Evolutionary conservation across 2,797 vertebrate species (phyloP), one percentile per base, ranked within the genome.

Genomic region (Platyrinchus mystaceus): DNA sequence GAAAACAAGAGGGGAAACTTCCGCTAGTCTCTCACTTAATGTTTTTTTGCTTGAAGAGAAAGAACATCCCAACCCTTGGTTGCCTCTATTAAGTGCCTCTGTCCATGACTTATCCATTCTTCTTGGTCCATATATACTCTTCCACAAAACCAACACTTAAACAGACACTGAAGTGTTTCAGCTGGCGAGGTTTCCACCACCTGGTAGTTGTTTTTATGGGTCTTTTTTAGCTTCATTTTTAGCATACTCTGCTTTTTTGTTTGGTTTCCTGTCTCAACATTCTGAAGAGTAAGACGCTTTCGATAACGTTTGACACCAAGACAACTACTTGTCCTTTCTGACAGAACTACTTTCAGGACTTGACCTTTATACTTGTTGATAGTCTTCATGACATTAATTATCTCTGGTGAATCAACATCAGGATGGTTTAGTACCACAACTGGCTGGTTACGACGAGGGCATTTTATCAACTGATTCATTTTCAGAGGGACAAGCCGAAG

Each of bases 371-470:
- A 98, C 80, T 97, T 98, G 73, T 97, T 97, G 63, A 98, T 98
- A 20, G 98, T 96, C 94, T 98, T 98, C 98, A 98, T 98, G 30
- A 98, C 96, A 9, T 98, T 98, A 91, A 97, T 97, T 88, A 97
- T 96, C 91, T 98, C 98, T 12, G 98, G 94, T 1, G 97, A 95
- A 68, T 98, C 98, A 10, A 99, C 98, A 28, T 98, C 99, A 3
- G 99, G 99, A 71, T 99, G 99, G 96, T 99, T 99, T 52, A 99
- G 97, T 69, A 99, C 99, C 34, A 99, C 99, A 88, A 99, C 99
- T 1, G 99, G 99, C 95, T 99, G 99, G 97, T 99, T 98, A 30
- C 98, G 98, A 39, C 98, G 97, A 27, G 99, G 99, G 7, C 97
- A 98, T 62, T 98, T 99, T 76, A 99, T 98, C 68, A 97, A 93